Conservation (phyloP, 2,113 vertebrate species). For the Halichoeres trimaculatus region DNA sequence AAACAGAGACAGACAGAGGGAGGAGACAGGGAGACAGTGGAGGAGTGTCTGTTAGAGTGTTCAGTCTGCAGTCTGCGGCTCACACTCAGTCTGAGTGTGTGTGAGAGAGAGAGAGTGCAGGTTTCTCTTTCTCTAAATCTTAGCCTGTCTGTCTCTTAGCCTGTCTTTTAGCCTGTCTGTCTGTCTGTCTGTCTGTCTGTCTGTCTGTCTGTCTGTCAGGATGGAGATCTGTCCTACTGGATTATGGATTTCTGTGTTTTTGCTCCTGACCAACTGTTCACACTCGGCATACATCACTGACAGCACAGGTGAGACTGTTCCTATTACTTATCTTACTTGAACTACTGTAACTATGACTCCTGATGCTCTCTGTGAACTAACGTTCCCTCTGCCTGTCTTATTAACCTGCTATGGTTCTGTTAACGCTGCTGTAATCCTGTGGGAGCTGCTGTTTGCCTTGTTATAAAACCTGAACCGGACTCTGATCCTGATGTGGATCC, state of each 20-base stretch:
- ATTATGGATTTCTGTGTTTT: conserved; percentile 46
- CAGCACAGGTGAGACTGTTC: conserved; percentile 56
- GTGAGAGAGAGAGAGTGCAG: neutral
- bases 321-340: neutral
- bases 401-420: too few species aligned
- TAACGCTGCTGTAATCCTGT: too few species aligned
- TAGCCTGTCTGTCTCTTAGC: neutral
- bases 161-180: neutral
- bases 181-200: neutral
- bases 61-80: conserved; percentile 10
- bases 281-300: conserved; percentile 39
- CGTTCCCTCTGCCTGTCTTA: too few species aligned
- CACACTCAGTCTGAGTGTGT: neutral
- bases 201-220: conserved; percentile 19
- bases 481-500: too few species aligned
- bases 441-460: too few species aligned
- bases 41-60: conserved; percentile 38
- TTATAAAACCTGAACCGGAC: too few species aligned
- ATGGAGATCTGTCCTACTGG: conserved; percentile 53
- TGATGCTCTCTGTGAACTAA: too few species aligned
- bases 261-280: conserved; percentile 37
- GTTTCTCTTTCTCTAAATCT: neutral
- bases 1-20: conserved; percentile 10
- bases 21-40: conserved; percentile 35
- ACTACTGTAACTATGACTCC: too few species aligned